These are phyloP conservation scores for Cerceris rybyensis DNA, from an alignment of 2,888 invertebrate species.

Conservation along the genomic window DNA sequence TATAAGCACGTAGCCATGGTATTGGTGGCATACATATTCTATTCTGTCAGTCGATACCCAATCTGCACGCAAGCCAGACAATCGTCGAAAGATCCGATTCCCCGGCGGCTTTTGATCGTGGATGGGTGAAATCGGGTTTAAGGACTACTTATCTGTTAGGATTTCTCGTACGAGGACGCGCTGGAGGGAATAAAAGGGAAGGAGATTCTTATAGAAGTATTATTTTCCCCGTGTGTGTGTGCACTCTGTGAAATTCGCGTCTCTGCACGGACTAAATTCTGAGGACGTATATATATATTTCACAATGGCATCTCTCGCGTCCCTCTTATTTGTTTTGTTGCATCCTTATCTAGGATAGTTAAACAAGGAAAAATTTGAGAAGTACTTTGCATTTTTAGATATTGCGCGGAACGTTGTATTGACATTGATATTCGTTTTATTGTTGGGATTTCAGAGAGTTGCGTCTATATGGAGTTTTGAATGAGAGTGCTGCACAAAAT, in stretches of 20 bases:
- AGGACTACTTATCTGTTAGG: slow-evolving; percentile 42
- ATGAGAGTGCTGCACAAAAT: too few species aligned
- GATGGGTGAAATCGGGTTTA: slow-evolving; percentile 53
- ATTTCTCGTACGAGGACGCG: slow-evolving; percentile 17
- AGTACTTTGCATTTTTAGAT: too few species aligned
- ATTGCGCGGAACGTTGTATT: too few species aligned
- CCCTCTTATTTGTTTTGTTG: neutral
- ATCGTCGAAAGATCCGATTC: slow-evolving; percentile 61
- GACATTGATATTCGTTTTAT: too few species aligned
- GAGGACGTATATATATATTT: neutral
- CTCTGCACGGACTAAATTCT: neutral
- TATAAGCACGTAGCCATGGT: neutral
- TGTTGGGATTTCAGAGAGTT: too few species aligned
- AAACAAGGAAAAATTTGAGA: too few species aligned
- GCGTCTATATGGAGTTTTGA: too few species aligned
- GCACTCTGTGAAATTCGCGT: neutral
- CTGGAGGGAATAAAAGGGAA: slow-evolving; percentile 23
- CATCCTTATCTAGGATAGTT: too few species aligned
- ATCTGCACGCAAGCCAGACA: slow-evolving; percentile 58
- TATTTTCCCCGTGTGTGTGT: slow-evolving; percentile 2
- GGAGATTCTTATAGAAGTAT: slow-evolving; percentile 22
- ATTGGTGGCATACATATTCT: slow-evolving; percentile 51
- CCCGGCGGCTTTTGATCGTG: slow-evolving; percentile 52
- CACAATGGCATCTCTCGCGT: neutral
- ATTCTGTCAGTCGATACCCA: slow-evolving; percentile 54